A percentile compares a stretch with the other conserved stretches of the same genome.
phyloP scores from a whole-genome alignment of 2,113 vertebrate species.

The Misgurnus mizolepis region DNA sequence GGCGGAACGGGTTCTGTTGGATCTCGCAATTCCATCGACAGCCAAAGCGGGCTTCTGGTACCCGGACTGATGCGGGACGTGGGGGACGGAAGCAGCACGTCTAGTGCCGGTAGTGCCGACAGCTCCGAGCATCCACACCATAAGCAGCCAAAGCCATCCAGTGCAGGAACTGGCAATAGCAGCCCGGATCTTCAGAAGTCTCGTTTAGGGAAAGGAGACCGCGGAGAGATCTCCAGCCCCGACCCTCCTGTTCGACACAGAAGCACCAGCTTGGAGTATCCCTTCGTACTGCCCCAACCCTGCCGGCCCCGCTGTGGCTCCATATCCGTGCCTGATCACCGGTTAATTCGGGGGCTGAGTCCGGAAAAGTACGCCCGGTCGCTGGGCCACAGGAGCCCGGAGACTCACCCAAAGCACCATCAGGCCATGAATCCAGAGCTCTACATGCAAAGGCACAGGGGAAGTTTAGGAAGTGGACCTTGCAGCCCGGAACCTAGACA shows the following conservation, averaged over 20 bases:
- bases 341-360: conserved; percentile 85
- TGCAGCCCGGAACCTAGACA: conserved; percentile 89
- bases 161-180: conserved; percentile 52
- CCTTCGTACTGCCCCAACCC: conserved; percentile 71
- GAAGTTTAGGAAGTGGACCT: conserved; percentile 74
- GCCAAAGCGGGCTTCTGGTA: conserved; percentile 88
- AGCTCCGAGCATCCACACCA: conserved; percentile 90
- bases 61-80: conserved; percentile 82
- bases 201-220: conserved; percentile 63
- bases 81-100: conserved; percentile 94
- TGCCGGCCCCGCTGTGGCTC: conserved; percentile 77
- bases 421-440: conserved; percentile 85
- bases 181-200: conserved; percentile 88
- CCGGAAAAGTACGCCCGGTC: conserved; percentile 75
- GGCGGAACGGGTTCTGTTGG: conserved; percentile 67
- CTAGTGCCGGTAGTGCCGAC: conserved; percentile 90
- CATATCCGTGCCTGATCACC: conserved; percentile 83
- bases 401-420: conserved; percentile 83
- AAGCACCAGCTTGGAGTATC: conserved; percentile 89
- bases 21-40: conserved; percentile 92
- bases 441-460: conserved; percentile 85
- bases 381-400: conserved; percentile 71
- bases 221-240: conserved; percentile 78
- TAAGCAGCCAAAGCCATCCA: conserved; percentile 82
- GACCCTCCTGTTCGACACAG: conserved; percentile 80